Evolutionary conservation across 2,888 invertebrate species (phyloP).

Genomic region (Ceriagrion tenellum): DNA sequence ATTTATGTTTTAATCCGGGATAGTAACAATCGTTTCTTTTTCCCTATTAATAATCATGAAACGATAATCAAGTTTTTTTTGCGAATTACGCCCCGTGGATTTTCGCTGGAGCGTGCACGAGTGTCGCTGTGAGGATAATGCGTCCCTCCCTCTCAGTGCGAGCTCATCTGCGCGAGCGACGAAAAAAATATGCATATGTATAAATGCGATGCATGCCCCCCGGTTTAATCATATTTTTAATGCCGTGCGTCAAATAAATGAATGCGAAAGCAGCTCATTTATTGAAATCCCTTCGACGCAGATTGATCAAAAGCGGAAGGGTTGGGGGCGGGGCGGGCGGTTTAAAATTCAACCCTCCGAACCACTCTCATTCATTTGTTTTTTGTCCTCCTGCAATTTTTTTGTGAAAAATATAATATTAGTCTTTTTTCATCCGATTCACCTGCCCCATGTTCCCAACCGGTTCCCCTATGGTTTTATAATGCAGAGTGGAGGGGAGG

Average conservation of each 20-base stretch:
- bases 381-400: neutral
- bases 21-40: neutral
- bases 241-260: slow-evolving; percentile 24
- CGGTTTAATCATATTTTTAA: slow-evolving; percentile 7
- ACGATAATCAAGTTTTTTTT: neutral
- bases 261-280: slow-evolving; percentile 19
- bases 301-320: neutral
- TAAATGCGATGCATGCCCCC: neutral
- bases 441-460: neutral
- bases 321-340: neutral
- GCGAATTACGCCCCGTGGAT: neutral
- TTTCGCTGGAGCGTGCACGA: neutral
- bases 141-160: neutral
- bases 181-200: neutral
- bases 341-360: neutral
- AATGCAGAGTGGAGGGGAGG: too few species aligned
- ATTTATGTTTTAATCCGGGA: neutral
- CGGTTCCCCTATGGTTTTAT: neutral
- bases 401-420: neutral
- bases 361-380: neutral
- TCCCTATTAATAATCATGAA: neutral
- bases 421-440: neutral
- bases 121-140: neutral
- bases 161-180: neutral
- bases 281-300: slow-evolving; percentile 11